A percentile compares a stretch with the other conserved stretches of the same genome.
Evolutionary conservation across 2,797 vertebrate species (phyloP).

Genomic region (Labeo calbasu): DNA sequence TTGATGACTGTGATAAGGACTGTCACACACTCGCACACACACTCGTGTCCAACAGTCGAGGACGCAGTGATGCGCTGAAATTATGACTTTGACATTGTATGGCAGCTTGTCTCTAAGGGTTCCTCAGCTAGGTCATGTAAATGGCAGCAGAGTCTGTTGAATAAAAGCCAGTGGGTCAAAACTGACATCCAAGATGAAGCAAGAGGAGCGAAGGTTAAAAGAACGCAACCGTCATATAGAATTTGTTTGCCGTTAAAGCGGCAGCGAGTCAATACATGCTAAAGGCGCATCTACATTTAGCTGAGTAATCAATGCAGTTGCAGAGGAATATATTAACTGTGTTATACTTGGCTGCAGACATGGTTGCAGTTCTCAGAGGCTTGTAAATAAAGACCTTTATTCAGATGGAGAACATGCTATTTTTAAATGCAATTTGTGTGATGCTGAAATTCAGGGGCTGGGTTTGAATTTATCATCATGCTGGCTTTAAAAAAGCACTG

Average conservation of each 20-base stretch:
- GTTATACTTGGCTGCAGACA: constrained; percentile 3
- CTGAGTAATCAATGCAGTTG: constrained; percentile 53
- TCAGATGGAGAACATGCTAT: constrained; percentile 7
- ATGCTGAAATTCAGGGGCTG: neutral
- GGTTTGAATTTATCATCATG: constrained; percentile 5
- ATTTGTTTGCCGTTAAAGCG: constrained; percentile 56
- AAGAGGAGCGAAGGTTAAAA: constrained; percentile 32
- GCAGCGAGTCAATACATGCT: constrained; percentile 51
- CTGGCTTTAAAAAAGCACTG: constrained; percentile 1
- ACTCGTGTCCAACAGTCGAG: constrained; percentile 11
- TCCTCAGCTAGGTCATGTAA: constrained; percentile 47
- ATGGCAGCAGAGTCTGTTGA: constrained; percentile 48
- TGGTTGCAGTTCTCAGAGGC: neutral
- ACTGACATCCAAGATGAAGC: constrained; percentile 24
- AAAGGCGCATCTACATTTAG: constrained; percentile 52
- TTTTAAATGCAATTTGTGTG: neutral
- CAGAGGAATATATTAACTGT: constrained; percentile 45
- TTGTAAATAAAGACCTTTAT: constrained; percentile 6
- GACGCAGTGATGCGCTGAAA: constrained; percentile 35
- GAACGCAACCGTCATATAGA: constrained; percentile 18
- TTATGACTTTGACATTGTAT: constrained; percentile 54
- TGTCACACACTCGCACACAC: constrained; percentile 43
- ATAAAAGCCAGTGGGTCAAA: constrained; percentile 45
- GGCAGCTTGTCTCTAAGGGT: constrained; percentile 54
- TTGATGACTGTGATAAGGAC: constrained; percentile 55